A percentile compares a stretch with the other conserved stretches of the same genome.
Conservation (phyloP, 2,113 vertebrate genomes). For the Tichodroma muraria region DNA sequence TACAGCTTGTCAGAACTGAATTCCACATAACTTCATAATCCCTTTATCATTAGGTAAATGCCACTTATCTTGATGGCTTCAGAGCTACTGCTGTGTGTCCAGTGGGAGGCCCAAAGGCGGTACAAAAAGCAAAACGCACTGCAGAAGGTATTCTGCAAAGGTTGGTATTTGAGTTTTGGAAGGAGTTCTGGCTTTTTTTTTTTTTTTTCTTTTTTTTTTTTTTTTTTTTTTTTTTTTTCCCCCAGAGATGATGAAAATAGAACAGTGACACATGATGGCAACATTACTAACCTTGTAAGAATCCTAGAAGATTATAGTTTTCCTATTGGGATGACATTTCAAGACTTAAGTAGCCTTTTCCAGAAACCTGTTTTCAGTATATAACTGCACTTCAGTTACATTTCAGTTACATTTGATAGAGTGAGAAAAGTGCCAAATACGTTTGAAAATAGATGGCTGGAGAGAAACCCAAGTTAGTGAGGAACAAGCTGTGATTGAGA, state of each 20-base stretch:
- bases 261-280: background rate
- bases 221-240: background rate
- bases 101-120: conserved; percentile 73
- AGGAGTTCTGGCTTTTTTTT: background rate
- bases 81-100: conserved; percentile 83
- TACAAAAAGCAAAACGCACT: conserved; percentile 75
- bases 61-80: conserved; percentile 82
- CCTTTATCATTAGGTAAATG: conserved; percentile 72
- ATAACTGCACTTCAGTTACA: background rate
- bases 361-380: background rate
- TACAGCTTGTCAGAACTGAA: background rate
- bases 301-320: background rate
- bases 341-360: background rate
- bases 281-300: background rate
- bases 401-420: background rate
- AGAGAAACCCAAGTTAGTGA: background rate
- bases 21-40: background rate
- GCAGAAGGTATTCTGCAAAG: conserved; percentile 82
- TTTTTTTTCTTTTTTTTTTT: background rate
- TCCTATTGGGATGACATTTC: background rate
- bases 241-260: background rate
- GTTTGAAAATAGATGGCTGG: background rate
- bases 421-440: background rate
- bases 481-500: background rate
- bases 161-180: conserved; percentile 34